Evolutionary conservation across 1,140 invertebrate species (phyloP).

Genomic region (Magallana ariakensis): DNA sequence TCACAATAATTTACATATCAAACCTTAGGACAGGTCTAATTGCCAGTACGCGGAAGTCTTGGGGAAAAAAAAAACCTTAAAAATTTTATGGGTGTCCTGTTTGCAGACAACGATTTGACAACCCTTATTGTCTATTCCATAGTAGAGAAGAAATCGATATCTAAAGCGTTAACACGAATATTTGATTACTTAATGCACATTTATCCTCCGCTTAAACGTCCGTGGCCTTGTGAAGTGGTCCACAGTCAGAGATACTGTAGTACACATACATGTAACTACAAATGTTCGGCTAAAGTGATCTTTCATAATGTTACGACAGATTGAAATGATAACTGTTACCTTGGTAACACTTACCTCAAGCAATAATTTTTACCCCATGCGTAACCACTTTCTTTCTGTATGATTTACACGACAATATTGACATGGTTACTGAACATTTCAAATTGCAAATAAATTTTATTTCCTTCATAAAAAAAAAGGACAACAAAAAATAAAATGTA

Average conservation of each 20-base stretch:
- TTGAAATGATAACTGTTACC: background rate
- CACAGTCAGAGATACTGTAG: background rate
- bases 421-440: background rate
- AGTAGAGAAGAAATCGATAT: too few relatives aligned
- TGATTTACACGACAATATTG: background rate
- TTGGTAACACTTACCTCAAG: background rate
- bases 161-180: background rate
- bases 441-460: too few relatives aligned
- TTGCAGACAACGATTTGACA: too few relatives aligned
- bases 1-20: too few relatives aligned
- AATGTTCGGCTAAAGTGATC: background rate
- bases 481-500: background rate
- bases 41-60: too few relatives aligned
- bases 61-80: too few relatives aligned
- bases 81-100: too few relatives aligned
- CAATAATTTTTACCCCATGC: background rate
- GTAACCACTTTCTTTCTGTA: background rate
- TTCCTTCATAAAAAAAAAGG: background rate
- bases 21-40: too few relatives aligned
- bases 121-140: too few relatives aligned
- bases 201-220: background rate
- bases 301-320: constrained; percentile 9
- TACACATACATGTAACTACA: background rate
- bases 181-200: background rate
- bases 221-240: background rate